Evolutionary conservation across 2,888 invertebrate species (phyloP).

Genomic region (Didymodactylos carnosus): DNA sequence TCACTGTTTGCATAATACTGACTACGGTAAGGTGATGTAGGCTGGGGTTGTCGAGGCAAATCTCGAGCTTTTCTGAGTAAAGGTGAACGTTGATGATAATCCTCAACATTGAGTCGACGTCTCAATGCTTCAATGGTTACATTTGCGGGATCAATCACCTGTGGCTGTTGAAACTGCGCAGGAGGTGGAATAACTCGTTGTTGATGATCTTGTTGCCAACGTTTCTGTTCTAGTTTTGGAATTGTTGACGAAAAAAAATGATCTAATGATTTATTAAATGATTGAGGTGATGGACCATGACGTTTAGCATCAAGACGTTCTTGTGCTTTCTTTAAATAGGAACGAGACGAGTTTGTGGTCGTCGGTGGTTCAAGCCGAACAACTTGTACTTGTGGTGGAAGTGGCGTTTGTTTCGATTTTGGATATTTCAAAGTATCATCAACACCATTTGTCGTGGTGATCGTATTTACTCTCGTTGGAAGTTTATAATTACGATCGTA

Average conservation of each 20-base stretch:
- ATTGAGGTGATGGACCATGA: not conserved
- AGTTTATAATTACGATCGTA: not conserved
- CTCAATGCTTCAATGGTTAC: too few relatives aligned
- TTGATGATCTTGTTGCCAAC: not conserved
- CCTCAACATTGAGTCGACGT: too few relatives aligned
- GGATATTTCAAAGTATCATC: not conserved
- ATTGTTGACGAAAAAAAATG: not conserved
- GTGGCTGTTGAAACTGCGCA: not conserved
- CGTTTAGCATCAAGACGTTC: not conserved
- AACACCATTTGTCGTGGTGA: not conserved
- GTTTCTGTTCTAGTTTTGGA: too few relatives aligned
- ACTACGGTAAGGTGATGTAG: not conserved
- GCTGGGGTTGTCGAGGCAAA: too few relatives aligned
- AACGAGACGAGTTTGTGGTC: not conserved
- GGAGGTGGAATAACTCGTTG: not conserved
- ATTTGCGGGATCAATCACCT: not conserved
- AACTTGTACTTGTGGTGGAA: too few relatives aligned
- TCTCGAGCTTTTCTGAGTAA: too few relatives aligned
- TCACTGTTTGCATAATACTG: not conserved
- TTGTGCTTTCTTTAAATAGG: not conserved
- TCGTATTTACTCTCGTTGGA: not conserved
- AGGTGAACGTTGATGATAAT: too few relatives aligned
- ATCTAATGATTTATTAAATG: not conserved
- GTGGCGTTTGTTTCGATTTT: not conserved
- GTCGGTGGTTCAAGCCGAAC: not conserved